Evolutionary conservation across 2,113 vertebrate genomes (phyloP).

Genomic region (Telmatochromis sp.): DNA sequence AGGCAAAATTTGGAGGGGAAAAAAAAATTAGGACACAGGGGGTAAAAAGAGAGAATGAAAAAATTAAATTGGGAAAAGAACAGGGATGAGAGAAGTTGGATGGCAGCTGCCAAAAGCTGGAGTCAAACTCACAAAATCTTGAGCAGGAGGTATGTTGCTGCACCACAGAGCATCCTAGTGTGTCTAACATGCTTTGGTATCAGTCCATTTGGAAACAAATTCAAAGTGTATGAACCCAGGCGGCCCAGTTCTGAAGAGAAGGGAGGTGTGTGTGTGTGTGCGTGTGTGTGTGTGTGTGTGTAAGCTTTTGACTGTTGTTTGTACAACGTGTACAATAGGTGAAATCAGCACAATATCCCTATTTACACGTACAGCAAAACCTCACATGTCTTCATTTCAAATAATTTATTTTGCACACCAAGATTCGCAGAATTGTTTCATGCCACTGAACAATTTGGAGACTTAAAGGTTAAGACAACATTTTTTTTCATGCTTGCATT

Average conservation of each 20-base stretch:
- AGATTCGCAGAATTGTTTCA: not conserved
- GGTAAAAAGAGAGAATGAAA: not conserved
- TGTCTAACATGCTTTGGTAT: conserved; percentile 48
- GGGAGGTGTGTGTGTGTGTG: not conserved
- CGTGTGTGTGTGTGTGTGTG: not conserved
- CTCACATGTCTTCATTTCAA: not conserved
- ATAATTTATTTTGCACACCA: fast-evolving
- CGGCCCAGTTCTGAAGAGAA: not conserved
- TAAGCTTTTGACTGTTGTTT: not conserved
- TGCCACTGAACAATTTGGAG: not conserved
- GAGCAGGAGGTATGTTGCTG: not conserved
- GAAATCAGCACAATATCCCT: not conserved
- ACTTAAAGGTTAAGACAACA: not conserved
- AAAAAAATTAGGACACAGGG: not conserved
- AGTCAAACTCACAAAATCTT: conserved; percentile 20
- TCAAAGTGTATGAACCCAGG: conserved; percentile 28
- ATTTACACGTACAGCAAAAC: not conserved
- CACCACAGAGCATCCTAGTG: not conserved
- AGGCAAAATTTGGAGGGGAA: not conserved
- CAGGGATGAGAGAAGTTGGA: conserved; percentile 6
- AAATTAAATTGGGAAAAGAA: not conserved
- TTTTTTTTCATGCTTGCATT: fast-evolving
- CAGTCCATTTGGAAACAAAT: conserved; percentile 36
- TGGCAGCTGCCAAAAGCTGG: conserved; percentile 7
- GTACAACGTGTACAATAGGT: fast-evolving